Evolutionary conservation across 2,888 invertebrate genomes (phyloP), one percentile per base, ranked within the genome.

Genomic region (Phengaris alcon): DNA sequence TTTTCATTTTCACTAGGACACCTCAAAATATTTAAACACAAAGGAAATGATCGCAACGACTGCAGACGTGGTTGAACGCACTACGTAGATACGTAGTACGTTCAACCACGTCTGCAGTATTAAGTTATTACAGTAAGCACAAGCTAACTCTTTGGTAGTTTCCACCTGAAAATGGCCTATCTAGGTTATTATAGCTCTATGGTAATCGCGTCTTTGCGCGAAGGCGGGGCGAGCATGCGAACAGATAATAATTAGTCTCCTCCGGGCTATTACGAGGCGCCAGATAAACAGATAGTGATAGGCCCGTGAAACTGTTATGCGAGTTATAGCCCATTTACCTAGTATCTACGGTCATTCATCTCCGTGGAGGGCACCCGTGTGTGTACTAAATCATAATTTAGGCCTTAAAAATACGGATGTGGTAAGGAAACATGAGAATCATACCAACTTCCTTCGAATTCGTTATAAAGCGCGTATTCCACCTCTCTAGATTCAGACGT

Each of bases 241-340:
- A 86, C 90, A 88, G 89, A 90, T 91, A 90, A 89, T 90, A 90
- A 92, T 91, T 91, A 91, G 90, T 89, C 90, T 87, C 87, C 88
- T 64, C 87, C 86, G 84, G 83, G 90, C 89, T 89, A 91, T 92
- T 91, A 91, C 88, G 86, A 90, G 92, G 93, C 93, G 93, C 93
- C 93, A 90, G 87, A 89, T 90, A 90, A 87, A 86, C 86, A 84
- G 86, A 80, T 80, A 81, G 82, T 82, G 79, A 78, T 78, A 68
- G 76, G 77, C 72, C 48, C 64, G 64, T 64, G 52, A 13, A 64
- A 64, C 64, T 64, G 64, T 64, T 64, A 35, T 64, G 35, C 64
- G 35, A 35, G 64, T 48, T 48, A 48, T 8, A 59, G 2, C 8
- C 15, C 15, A 8, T 57, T 15, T 57, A 57, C 57, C 57, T 57